These are phyloP conservation scores for Empidonax alnorum DNA, from an alignment of 2,113 vertebrate genomes.

Conservation along the genomic window DNA sequence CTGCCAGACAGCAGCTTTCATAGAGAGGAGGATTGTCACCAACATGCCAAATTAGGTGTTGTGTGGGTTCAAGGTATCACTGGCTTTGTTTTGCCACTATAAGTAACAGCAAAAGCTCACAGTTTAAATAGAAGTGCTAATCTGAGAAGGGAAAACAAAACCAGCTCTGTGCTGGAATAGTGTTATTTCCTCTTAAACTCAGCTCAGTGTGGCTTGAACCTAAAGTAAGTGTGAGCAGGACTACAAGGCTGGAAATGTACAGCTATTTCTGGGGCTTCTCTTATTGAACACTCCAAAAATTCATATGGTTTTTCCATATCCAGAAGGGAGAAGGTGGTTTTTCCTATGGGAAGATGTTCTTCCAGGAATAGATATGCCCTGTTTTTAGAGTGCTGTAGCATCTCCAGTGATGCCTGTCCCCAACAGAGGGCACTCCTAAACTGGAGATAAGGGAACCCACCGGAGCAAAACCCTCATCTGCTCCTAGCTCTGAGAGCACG, in stretches of 20 bases:
- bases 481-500: accelerated
- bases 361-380: accelerated
- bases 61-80: not conserved
- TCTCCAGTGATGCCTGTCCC: not conserved
- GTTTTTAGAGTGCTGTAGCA: accelerated
- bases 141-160: not conserved
- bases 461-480: not conserved
- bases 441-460: not conserved
- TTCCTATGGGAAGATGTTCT: not conserved
- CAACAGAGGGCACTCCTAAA: slow-evolving; percentile 54
- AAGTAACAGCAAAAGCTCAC: not conserved
- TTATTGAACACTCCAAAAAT: accelerated
- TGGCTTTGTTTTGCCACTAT: not conserved
- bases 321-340: not conserved
- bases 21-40: not conserved
- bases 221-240: not conserved
- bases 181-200: not conserved
- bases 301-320: not conserved
- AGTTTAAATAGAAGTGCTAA: not conserved
- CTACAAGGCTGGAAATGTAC: not conserved
- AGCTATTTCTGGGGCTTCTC: not conserved
- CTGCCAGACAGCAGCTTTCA: not conserved
- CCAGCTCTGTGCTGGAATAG: not conserved
- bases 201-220: not conserved
- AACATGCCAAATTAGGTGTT: not conserved